phyloP scores from a whole-genome alignment of 1,140 invertebrate species.

The Frieseomelitta varia region DNA sequence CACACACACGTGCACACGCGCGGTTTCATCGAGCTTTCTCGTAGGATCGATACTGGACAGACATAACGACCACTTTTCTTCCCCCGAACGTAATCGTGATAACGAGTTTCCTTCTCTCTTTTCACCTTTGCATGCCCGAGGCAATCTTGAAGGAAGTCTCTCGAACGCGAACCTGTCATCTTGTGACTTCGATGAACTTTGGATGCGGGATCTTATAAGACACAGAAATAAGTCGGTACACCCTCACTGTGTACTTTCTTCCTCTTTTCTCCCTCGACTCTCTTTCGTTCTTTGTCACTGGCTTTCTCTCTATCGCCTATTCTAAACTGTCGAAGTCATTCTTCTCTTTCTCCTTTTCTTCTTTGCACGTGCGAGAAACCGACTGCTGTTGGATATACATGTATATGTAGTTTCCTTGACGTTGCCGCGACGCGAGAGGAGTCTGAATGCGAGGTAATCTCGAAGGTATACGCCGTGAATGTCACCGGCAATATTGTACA shows the following conservation, averaged over 20 bases:
- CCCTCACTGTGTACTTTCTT: neutral
- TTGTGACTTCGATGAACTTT: conserved; percentile 21
- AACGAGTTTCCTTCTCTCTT: conserved; percentile 47
- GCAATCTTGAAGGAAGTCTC: neutral
- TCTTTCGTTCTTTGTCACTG: neutral
- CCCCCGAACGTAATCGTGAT: conserved; percentile 46
- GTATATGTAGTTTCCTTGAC: neutral
- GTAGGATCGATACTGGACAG: conserved; percentile 28
- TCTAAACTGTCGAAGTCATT: neutral
- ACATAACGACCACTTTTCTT: conserved; percentile 48
- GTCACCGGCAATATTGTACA: neutral
- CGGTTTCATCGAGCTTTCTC: conserved; percentile 32
- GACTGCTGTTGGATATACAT: neutral
- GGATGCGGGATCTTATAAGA: neutral
- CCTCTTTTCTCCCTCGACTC: neutral
- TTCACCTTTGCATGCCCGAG: neutral
- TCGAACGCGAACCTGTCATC: neutral
- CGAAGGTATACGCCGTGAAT: neutral
- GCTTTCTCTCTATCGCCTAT: neutral
- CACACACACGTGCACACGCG: neutral
- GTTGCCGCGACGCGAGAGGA: neutral
- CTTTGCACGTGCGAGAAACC: neutral
- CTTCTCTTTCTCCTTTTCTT: neutral
- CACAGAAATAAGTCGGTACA: neutral
- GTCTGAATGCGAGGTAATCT: neutral